Conservation (phyloP, 1,140 invertebrate species). For the Drosophila mayri region DNA sequence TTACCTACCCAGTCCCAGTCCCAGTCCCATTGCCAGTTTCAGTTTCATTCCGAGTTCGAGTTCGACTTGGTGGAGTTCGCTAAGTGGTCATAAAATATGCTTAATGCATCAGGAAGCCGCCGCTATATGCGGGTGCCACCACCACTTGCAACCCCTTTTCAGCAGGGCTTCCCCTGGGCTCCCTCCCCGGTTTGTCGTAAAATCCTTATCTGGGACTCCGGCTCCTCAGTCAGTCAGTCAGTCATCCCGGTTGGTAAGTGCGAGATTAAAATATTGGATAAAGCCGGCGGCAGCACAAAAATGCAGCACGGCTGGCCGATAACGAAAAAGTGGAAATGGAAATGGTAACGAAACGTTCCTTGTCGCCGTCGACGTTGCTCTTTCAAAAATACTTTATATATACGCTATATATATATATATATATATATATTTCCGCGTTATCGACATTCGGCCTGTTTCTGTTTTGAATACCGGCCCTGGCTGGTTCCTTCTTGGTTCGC, state of each 20-base stretch:
- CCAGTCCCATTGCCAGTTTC: background rate
- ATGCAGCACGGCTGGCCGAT: constrained; percentile 59
- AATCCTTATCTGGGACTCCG: constrained; percentile 63
- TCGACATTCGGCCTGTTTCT: constrained; percentile 70
- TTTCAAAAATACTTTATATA: constrained; percentile 49
- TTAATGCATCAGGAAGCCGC: constrained; percentile 80
- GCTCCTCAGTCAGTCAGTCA: constrained; percentile 44
- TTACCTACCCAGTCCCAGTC: constrained; percentile 8
- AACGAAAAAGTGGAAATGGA: constrained; percentile 64
- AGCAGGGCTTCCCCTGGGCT: background rate
- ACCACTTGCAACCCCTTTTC: constrained; percentile 43
- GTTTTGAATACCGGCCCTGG: constrained; percentile 59
- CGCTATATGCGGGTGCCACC: constrained; percentile 69
- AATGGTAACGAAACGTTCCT: constrained; percentile 62
- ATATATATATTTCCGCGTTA: constrained; percentile 54
- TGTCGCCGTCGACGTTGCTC: constrained; percentile 26
- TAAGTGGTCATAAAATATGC: constrained; percentile 83
- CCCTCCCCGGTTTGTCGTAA: constrained; percentile 43
- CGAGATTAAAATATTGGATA: constrained; percentile 83
- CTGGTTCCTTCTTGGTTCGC: constrained; percentile 11
- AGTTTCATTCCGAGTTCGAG: background rate
- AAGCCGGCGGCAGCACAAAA: constrained; percentile 64
- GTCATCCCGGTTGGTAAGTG: constrained; percentile 71
- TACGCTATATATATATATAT: background rate
- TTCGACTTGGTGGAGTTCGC: constrained; percentile 36